These are phyloP conservation scores for Macaca mulatta DNA, from an alignment of 2,113 vertebrate genomes.

Conservation along the genomic window DNA sequence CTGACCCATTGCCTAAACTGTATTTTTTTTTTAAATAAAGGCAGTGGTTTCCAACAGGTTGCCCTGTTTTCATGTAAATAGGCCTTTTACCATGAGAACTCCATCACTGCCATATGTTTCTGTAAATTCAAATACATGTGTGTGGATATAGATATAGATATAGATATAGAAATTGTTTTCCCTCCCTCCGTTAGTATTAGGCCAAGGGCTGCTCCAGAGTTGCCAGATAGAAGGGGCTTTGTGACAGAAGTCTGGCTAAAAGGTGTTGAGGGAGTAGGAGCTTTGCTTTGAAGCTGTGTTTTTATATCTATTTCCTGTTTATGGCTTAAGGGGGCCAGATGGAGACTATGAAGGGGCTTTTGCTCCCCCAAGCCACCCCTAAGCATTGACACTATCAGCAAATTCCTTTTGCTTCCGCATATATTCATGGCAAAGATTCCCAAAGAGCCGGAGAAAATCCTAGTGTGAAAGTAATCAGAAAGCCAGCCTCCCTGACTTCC, in stretches of 20 bases:
- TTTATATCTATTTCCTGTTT: neutral
- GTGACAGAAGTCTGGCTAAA: neutral
- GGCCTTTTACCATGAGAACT: neutral
- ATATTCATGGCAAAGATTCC: neutral
- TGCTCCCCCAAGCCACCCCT: neutral
- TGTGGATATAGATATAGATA: neutral
- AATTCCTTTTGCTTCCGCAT: neutral
- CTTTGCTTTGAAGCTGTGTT: neutral
- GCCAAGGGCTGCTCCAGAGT: neutral
- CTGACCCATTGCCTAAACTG: neutral
- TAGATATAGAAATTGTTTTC: neutral
- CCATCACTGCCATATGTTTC: neutral
- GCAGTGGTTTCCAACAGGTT: neutral
- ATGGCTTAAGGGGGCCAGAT: neutral
- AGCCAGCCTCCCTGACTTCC: neutral
- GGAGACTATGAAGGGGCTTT: neutral
- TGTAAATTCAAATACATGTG: neutral
- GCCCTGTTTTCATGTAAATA: neutral
- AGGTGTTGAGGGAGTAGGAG: neutral
- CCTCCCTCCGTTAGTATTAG: neutral
- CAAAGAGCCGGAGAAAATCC: neutral
- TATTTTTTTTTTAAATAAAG: constrained; percentile 5
- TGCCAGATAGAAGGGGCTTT: neutral
- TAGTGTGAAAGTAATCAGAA: neutral
- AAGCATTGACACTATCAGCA: neutral